Evolutionary conservation across 2,888 invertebrate species (phyloP).

Genomic region (Calephelis perditalis): DNA sequence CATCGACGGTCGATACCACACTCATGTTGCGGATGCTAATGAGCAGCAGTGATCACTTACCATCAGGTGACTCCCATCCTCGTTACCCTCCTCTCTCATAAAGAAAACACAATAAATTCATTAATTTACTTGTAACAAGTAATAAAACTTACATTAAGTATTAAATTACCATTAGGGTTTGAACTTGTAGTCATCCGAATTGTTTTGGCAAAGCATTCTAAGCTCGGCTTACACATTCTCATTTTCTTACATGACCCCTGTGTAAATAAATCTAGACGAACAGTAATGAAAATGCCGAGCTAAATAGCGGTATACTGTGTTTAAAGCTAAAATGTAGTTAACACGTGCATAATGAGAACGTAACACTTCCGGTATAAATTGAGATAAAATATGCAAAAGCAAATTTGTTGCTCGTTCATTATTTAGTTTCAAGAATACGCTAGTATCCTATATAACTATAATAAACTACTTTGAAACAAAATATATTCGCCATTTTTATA

Average conservation of each 20-base stretch:
- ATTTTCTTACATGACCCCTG: conserved; percentile 56
- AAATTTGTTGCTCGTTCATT: background rate
- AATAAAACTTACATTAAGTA: conserved; percentile 1
- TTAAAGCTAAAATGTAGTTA: conserved; percentile 33
- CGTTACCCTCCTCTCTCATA: no score
- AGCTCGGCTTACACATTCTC: conserved; percentile 46
- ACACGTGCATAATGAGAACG: conserved; percentile 29
- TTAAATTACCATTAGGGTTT: conserved; percentile 7
- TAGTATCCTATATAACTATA: background rate
- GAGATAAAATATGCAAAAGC: conserved; percentile 23
- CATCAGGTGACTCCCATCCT: no score
- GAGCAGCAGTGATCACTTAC: no score
- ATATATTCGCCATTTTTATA: no score
- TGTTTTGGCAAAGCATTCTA: conserved; percentile 40
- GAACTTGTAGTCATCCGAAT: conserved; percentile 28
- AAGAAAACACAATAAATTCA: no score
- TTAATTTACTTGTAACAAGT: background rate
- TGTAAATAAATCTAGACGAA: conserved; percentile 47
- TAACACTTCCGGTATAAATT: conserved; percentile 24
- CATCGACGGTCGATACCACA: no score
- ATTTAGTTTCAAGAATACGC: background rate
- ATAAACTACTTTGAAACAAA: no score
- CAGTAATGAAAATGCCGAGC: conserved; percentile 53
- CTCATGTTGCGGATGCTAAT: no score
- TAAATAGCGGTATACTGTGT: conserved; percentile 37